Evolutionary conservation across 2,113 vertebrate species (phyloP), one percentile per base, ranked within the genome.

Genomic region (Sialia sialis): DNA sequence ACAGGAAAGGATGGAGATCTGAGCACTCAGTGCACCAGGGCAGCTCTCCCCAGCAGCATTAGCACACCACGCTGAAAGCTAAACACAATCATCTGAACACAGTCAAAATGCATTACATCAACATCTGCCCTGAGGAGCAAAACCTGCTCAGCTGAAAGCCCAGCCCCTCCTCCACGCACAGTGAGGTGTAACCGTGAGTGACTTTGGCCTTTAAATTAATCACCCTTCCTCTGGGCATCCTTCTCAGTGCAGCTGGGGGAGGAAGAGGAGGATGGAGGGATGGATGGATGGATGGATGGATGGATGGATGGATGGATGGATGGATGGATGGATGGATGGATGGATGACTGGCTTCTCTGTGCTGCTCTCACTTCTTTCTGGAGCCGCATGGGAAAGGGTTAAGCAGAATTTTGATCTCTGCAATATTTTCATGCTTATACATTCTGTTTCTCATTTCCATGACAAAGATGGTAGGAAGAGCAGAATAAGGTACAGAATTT

Each of bases 381-480:
- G 60, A 66, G 54, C 9, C 0, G 3, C 38, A 11, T 63, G 0
- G 15, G 96, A 98, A 98, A 97, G 97, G 96, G 98, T 98, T 98
- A 98, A 95, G 90, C 69, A 80, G 93, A 86, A 96, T 96, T 97
- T 97, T 76, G 75, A 92, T 97, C 94, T 97, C 89, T 93, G 97
- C 85, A 96, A 94, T 98, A 97, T 94, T 93, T 98, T 97, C 94
- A 73, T 97, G 97, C 97, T 98, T 98, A 95, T 97, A 97, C 95
- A 97, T 97, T 98, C 97, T 96, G 96, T 95, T 98, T 96, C 98
- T 98, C 97, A 98, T 98, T 98, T 98, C 97, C 98, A 98, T 98
- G 98, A 98, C 97, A 98, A 98, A 98, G 97, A 97, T 97, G 97
- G 96, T 97, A 97, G 96, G 96, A 97, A 97, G 97, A 97, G 97